A percentile compares a stretch with the other conserved stretches of the same genome.
Evolutionary conservation across 2,888 invertebrate species (phyloP).

Genomic region (Acanthosepion esculentum): DNA sequence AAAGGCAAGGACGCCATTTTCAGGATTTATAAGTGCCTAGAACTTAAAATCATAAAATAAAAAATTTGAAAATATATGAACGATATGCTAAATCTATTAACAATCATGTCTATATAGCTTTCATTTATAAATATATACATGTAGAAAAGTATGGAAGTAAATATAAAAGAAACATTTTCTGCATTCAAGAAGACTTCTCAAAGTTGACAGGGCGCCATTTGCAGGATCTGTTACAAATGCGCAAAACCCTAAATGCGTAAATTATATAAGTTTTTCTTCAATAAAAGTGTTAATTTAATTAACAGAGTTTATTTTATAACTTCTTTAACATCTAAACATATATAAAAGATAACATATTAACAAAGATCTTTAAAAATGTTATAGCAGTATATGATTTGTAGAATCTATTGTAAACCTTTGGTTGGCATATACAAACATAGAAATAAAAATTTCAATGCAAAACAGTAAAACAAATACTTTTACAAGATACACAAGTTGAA

Average conservation of each 20-base stretch:
- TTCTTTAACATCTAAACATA: not conserved
- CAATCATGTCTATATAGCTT: not conserved
- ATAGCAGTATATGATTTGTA: not conserved
- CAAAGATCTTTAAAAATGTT: too few relatives aligned
- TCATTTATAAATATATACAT: too few relatives aligned
- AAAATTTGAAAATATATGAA: not conserved
- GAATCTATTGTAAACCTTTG: not conserved
- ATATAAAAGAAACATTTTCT: not conserved
- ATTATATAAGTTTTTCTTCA: not conserved
- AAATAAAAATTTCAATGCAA: not conserved
- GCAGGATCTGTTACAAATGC: not conserved
- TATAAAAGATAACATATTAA: not conserved
- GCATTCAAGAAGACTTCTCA: not conserved
- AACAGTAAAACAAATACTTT: not conserved
- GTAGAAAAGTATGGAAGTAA: not conserved
- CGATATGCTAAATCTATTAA: not conserved
- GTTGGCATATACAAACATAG: not conserved
- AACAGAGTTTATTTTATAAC: not conserved
- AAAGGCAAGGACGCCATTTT: not conserved
- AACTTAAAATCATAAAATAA: not conserved
- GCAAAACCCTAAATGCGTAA: constrained; percentile 33
- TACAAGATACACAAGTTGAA: not conserved
- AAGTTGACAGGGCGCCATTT: not conserved
- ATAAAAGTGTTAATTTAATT: not conserved
- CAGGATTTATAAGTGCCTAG: not conserved